Evolutionary conservation across 2,888 invertebrate species (phyloP).

Genomic region (Hyposoter dolosus): DNA sequence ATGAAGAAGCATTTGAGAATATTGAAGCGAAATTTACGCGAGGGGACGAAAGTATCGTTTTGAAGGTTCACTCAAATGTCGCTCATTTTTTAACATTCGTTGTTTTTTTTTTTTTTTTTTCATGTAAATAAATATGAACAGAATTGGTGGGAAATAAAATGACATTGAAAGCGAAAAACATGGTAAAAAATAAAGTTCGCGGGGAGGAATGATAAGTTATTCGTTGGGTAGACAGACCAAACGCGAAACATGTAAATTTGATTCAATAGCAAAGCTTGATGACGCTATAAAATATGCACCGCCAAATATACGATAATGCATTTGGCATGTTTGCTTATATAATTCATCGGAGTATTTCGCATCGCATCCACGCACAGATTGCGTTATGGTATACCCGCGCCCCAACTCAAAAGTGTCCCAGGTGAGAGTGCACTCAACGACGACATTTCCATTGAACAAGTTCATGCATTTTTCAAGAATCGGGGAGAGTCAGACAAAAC

Average conservation of each 20-base stretch:
- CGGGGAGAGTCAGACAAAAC: neutral
- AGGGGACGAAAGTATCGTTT: neutral
- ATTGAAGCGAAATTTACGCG: neutral
- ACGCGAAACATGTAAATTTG: slow-evolving; percentile 54
- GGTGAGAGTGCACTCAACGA: slow-evolving; percentile 34
- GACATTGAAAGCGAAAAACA: neutral
- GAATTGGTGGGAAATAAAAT: neutral
- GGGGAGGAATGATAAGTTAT: slow-evolving; percentile 47
- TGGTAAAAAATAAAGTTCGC: slow-evolving; percentile 16
- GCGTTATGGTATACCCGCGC: neutral
- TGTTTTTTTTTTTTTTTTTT: slow-evolving; percentile 6
- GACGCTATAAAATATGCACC: slow-evolving; percentile 67
- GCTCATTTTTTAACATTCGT: no score
- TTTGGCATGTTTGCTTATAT: slow-evolving; percentile 69
- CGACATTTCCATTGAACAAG: slow-evolving; percentile 29
- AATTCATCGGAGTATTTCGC: slow-evolving; percentile 64
- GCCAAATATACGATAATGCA: slow-evolving; percentile 64
- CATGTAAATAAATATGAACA: neutral
- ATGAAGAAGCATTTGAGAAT: neutral
- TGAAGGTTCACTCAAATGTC: neutral
- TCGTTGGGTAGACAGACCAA: slow-evolving; percentile 10
- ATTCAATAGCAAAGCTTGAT: slow-evolving; percentile 47
- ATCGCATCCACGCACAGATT: slow-evolving; percentile 3
- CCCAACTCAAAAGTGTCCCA: slow-evolving; percentile 2
- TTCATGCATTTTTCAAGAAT: neutral